phyloP scores from a whole-genome alignment of 2,797 vertebrate species.

The Typhlichthys eigenmanni region DNA sequence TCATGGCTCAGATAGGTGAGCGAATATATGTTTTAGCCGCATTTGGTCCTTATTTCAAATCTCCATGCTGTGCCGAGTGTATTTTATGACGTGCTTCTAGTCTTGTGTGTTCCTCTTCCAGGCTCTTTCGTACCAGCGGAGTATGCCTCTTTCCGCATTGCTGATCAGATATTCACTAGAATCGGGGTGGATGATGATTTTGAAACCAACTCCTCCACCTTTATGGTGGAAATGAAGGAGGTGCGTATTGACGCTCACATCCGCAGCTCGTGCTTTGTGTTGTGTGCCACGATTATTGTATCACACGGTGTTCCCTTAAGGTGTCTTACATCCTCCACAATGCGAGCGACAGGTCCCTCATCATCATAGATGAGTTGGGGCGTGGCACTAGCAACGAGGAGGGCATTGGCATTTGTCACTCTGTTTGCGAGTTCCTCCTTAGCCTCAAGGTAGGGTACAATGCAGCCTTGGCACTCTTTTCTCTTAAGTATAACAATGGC shows the following conservation, averaged over 20 bases:
- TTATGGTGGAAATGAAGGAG: constrained; percentile 99
- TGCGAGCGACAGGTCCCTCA: constrained; percentile 88
- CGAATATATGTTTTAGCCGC: background rate
- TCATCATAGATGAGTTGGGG: constrained; percentile 96
- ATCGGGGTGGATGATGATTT: constrained; percentile 97
- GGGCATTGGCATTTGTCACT: constrained; percentile 94
- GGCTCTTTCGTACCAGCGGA: constrained; percentile 95
- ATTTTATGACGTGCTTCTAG: constrained; percentile 6
- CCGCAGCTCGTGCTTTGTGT: background rate
- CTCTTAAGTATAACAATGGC: background rate
- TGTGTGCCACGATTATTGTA: background rate
- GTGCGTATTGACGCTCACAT: constrained; percentile 60
- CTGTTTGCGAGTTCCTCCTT: constrained; percentile 92
- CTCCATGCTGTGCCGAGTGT: background rate
- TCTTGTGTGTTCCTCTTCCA: constrained; percentile 53
- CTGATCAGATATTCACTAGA: constrained; percentile 96
- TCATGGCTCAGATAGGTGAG: constrained; percentile 97
- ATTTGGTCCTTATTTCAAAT: background rate
- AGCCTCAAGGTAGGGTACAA: constrained; percentile 84
- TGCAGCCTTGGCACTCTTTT: constrained; percentile 16
- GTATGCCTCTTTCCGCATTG: constrained; percentile 89
- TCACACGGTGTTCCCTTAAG: constrained; percentile 69
- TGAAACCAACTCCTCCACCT: constrained; percentile 95
- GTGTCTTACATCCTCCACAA: constrained; percentile 95
- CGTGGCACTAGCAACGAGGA: constrained; percentile 95